Conservation (phyloP, 1,140 invertebrate species). For the Hycleus cichorii region DNA sequence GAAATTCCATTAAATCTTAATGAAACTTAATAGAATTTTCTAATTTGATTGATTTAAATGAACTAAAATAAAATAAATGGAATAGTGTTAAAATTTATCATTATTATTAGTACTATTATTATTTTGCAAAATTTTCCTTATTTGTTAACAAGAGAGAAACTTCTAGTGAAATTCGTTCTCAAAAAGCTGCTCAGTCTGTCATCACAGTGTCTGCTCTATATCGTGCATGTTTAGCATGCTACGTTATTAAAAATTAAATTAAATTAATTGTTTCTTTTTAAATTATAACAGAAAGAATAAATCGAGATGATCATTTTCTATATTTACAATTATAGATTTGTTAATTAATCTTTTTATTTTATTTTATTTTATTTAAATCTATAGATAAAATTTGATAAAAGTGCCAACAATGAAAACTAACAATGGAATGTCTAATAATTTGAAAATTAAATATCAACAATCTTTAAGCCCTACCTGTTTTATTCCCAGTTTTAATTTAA, state of each 20-base stretch:
- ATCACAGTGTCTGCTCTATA: constrained; percentile 22
- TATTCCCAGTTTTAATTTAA: too few relatives aligned
- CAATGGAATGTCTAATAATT: too few relatives aligned
- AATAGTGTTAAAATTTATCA: not conserved
- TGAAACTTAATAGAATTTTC: not conserved
- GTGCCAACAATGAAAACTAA: too few relatives aligned
- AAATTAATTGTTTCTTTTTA: not conserved
- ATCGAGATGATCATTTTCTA: not conserved
- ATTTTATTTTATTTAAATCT: not conserved
- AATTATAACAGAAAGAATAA: not conserved
- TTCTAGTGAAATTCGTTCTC: constrained; percentile 17
- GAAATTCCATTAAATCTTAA: too few relatives aligned
- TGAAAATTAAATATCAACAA: too few relatives aligned
- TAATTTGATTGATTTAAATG: not conserved
- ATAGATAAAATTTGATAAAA: too few relatives aligned
- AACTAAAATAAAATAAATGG: not conserved
- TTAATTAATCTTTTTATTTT: not conserved
- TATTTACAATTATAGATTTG: not conserved
- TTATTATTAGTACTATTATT: not conserved
- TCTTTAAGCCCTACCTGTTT: too few relatives aligned
- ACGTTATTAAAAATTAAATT: constrained; percentile 8
- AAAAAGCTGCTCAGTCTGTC: constrained; percentile 19
- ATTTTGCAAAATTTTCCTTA: not conserved
- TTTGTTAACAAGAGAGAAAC: not conserved
- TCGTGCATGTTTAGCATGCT: constrained; percentile 16